These are phyloP conservation scores for Diadophis punctatus DNA, from an alignment of 2,113 vertebrate species.

Conservation along the genomic window DNA sequence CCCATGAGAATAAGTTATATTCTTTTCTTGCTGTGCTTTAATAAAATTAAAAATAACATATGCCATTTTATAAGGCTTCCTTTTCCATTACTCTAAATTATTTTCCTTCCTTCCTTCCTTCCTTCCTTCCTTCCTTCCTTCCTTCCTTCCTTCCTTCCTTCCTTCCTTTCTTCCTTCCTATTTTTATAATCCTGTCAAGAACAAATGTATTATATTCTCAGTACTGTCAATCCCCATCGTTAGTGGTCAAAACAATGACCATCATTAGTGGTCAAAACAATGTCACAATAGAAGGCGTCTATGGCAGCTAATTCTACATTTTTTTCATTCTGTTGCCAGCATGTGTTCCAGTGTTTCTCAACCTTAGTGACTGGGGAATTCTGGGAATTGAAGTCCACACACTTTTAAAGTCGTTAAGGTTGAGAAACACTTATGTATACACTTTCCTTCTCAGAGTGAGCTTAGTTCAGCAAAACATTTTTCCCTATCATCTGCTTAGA, in stretches of 20 bases:
- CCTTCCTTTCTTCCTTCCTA: not conserved
- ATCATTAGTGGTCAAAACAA: slow-evolving; percentile 47
- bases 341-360: not conserved
- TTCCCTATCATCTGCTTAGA: slow-evolving; percentile 80
- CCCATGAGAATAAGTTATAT: slow-evolving; percentile 48
- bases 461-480: slow-evolving; percentile 62
- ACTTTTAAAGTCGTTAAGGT: not conserved
- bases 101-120: slow-evolving; percentile 34
- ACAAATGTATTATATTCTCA: slow-evolving; percentile 50
- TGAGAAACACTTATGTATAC: not conserved
- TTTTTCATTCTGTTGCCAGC: not conserved
- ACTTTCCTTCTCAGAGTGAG: slow-evolving; percentile 57
- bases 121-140: too few species aligned
- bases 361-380: not conserved
- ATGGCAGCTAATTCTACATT: slow-evolving; percentile 41
- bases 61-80: slow-evolving; percentile 30
- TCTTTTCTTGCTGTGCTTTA: slow-evolving; percentile 35
- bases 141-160: too few species aligned
- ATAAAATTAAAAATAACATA: slow-evolving; percentile 40
- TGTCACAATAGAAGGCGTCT: slow-evolving; percentile 46
- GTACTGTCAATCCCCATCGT: slow-evolving; percentile 29
- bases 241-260: too few species aligned
- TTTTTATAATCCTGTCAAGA: slow-evolving; percentile 54
- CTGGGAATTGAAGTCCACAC: not conserved
- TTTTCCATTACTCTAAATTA: slow-evolving; percentile 30